Base-by-base conservation (phyloP, 2,113 vertebrate genomes). In the Oncorhynchus tshawytscha region DNA sequence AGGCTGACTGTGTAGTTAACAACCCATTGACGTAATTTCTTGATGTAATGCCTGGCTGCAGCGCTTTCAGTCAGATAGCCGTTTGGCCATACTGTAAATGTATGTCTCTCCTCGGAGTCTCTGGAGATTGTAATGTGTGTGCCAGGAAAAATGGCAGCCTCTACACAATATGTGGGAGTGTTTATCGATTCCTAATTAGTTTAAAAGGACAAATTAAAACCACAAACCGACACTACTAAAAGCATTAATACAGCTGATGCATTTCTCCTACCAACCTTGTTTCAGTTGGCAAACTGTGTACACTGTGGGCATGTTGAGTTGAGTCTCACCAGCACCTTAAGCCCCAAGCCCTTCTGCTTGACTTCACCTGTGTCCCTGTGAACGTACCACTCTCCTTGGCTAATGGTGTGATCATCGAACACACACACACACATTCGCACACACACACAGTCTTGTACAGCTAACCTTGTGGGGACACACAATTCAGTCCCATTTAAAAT, bases 121-220 rank as follows among this genome's bases (percentile, higher is more conserved):
- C 27, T 34, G 29, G 31, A 4, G 27, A 78, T 62, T 39, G 39
- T 39, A 39, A 39, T 67, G 18, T 22, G 70, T 1, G 2, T 25
- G 51, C 31, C 75, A 80, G 54, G 77, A 71, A 75, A 81, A 85
- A 12, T 11, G 76, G 72, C 78, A 82, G 76, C 71, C 75, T 83
- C 81, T 16, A 86, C 74, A 73, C 59, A 74, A 72, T 77, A 45
- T 78, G 74, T 75, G 39, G 73, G 49, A 54, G 70, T 80, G 86
- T 88, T 85, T 67, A 91, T 90, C 83, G 86, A 78, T 85, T 83
- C 71, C 82, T 85, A 90, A 91, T 92, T 91, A 90, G 71, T 81
- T 88, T 88, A 88, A 90, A 90, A 87, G 86, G 77, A 68, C 79
- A 86, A 77, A n/a, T 31, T 68, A 78, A 83, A 91, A 87, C 83